Conservation (phyloP, 2,888 invertebrate species). For the Pristionchus exspectatus region DNA sequence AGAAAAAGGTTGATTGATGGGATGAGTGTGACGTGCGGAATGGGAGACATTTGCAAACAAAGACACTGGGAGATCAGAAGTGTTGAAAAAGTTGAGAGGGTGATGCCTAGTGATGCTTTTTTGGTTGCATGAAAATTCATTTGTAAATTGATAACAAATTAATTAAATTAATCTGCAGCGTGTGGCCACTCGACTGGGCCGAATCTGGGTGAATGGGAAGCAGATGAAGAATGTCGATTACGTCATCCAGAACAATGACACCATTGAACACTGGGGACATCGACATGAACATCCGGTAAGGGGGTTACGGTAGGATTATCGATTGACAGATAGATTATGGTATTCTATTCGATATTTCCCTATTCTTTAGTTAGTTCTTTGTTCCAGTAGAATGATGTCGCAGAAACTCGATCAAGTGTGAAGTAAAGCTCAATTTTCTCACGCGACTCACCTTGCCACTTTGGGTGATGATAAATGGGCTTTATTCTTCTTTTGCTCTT, state of each 20-base stretch:
- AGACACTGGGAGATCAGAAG: background rate
- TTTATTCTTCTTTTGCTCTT: background rate
- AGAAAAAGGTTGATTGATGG: slow-evolving; percentile 19
- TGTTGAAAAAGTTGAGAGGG: background rate
- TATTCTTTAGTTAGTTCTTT: background rate
- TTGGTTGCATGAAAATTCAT: background rate
- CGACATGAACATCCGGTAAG: slow-evolving; percentile 75
- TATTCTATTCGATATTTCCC: background rate
- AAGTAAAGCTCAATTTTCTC: background rate
- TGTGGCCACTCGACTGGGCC: slow-evolving; percentile 91
- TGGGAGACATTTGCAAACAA: background rate
- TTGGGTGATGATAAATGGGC: slow-evolving; percentile 3
- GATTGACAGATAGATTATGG: background rate
- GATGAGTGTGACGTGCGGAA: background rate
- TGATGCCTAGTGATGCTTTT: background rate
- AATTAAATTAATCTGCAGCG: slow-evolving; percentile 82
- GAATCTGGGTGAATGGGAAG: slow-evolving; percentile 94
- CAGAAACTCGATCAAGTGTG: background rate
- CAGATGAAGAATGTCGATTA: slow-evolving; percentile 89
- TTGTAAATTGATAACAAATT: background rate
- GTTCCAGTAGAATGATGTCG: background rate
- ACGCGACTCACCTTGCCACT: slow-evolving; percentile 38
- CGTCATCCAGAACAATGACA: slow-evolving; percentile 86
- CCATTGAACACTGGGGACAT: slow-evolving; percentile 73
- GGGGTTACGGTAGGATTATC: background rate